Evolutionary conservation across 2,113 vertebrate species (phyloP), one percentile per base, ranked within the genome.

Genomic region (Tachycineta bicolor): DNA sequence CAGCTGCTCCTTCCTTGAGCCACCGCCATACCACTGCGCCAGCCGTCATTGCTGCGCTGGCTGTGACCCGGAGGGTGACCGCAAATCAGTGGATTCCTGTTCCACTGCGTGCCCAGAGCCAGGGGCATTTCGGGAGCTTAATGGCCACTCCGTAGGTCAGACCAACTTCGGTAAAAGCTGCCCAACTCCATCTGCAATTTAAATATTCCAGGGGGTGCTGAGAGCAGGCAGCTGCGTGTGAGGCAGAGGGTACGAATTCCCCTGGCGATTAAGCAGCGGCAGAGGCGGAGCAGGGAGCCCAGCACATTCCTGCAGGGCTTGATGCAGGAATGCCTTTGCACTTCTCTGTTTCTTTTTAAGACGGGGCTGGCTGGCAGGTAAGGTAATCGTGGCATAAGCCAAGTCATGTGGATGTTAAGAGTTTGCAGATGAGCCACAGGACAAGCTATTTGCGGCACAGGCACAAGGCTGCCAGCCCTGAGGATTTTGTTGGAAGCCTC

Each of bases 1-100:
- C 70, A 82, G 70, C 60, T 69, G 53, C 41, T 39, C 29, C 11
- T 80, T 87, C 37, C 74, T 11, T 10, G 28, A 29, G 80, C 20
- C 2, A 0, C 0, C 0, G 56, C 52, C 1, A 0, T 14, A 6
- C 17, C 56, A 3, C 28, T 1, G 4, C 9, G 14, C 37, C 64
- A 81, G 69, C 8, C 1, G 0, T 41, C 47, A 26, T 15, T 12
- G 2, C 37, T 41, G 56, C 23, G 7, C 47, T 6, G 1, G 39
- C 85, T 63, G 56, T 33, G 68, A 4, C 65, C 56, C 34, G 31
- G 15, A 34, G 26, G 12, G 37, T 49, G 39, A 63, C 73, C 28
- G 14, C 74, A 43, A 70, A 46, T 9, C 53, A 2, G 11, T 16
- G 73, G 53, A 10, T 56, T 21, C 71, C 37, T n/a, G 14, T 31